Evolutionary conservation across 2,113 vertebrate genomes (phyloP), one percentile per base, ranked within the genome.

Genomic region (Chaetorhynchus papuensis): DNA sequence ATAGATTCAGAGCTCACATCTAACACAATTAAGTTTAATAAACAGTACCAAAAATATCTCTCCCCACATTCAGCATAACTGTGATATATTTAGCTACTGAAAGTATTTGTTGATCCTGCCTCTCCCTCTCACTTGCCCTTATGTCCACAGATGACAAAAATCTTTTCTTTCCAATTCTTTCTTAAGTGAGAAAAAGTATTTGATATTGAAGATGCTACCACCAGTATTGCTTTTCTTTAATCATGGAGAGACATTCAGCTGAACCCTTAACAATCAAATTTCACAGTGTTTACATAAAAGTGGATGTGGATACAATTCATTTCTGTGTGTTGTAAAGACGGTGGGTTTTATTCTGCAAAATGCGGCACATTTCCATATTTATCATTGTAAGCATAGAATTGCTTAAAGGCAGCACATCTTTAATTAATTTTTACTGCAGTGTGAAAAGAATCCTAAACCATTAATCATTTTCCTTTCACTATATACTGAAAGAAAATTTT

Each of bases 201-300:
- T 94, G 70, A 77, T 94, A 61, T 61, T 91, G 89, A 91, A 95
- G 80, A 89, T 79, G 45, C 23, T 81, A 65, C 89, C 66, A 52
- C 53, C 24, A 72, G 42, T 89, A 93, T 52, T 89, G 66, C 59
- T 89, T 92, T 93, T 87, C 89, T 96, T 96, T 95, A 95, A 96
- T 94, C 94, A 88, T 28, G 31, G 35, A 37, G n/a, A 91, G 72
- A 95, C 54, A 91, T 91, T 76, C 92, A 85, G 49, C 49, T 95
- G 96, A 96, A 92, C 90, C 86, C 21, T 93, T 83, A 89, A 88
- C 92, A 94, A 92, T 83, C 90, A 64, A 94, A 90, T 94, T 96
- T 93, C 96, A 92, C 83, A 83, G 81, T 94, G 75, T 96, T 96
- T 96, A 96, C 93, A 94, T 85, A 94, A 95, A 96, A 94, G 30